A percentile compares a stretch with the other conserved stretches of the same genome.
Evolutionary conservation across 1,140 invertebrate genomes (phyloP).

Genomic region (Procambarus virginalis): DNA sequence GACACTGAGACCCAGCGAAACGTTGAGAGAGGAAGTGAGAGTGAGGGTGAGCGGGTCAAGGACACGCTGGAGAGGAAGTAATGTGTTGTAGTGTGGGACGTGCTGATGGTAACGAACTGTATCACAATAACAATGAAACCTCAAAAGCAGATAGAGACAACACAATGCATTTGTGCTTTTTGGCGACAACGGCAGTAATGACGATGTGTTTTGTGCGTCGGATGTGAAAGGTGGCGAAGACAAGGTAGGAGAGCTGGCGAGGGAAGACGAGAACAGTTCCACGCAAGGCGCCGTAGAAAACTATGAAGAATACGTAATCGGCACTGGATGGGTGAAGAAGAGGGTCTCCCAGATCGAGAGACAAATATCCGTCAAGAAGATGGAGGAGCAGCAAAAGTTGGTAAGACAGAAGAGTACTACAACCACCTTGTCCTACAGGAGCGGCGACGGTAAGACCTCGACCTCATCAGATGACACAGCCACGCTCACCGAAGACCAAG

Average conservation of each 20-base stretch:
- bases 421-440: background rate
- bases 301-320: background rate
- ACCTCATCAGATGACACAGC: background rate
- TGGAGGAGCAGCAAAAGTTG: background rate
- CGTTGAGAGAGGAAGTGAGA: background rate
- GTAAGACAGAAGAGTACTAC: background rate
- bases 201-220: background rate
- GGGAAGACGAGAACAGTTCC: background rate
- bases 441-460: background rate
- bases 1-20: background rate
- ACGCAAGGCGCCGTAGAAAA: background rate
- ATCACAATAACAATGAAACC: background rate
- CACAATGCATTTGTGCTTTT: background rate
- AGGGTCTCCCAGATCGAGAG: constrained; percentile 11
- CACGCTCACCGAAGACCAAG: background rate
- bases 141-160: background rate
- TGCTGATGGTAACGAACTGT: too few species aligned
- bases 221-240: background rate
- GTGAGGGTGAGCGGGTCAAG: background rate
- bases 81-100: too few species aligned
- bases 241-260: background rate
- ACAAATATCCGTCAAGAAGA: background rate
- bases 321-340: constrained; percentile 8
- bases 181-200: background rate
- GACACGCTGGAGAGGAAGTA: too few species aligned